Conservation (phyloP, 1,140 invertebrate genomes). For the Trichomalopsis sarcophagae region DNA sequence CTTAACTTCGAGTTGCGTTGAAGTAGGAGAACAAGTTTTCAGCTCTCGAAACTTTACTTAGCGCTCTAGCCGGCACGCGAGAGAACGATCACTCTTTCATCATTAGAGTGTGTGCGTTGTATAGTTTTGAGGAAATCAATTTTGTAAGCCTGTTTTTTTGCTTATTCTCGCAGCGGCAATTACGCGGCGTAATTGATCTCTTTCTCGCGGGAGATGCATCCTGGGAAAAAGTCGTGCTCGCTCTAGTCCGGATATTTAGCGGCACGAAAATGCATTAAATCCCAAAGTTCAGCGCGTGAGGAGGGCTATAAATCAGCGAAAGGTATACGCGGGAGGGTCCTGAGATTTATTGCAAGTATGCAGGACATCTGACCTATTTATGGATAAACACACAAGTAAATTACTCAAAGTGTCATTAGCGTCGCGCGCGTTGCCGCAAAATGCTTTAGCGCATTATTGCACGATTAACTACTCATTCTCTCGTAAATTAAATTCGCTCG, state of each 20-base stretch:
- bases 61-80: no score
- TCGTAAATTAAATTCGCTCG: no score
- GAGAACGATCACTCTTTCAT: background rate
- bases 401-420: background rate
- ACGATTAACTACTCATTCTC: background rate
- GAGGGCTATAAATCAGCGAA: background rate
- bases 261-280: background rate
- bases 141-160: background rate
- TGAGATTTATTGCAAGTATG: slow-evolving; percentile 4
- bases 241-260: background rate
- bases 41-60: background rate
- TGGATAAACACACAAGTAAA: background rate
- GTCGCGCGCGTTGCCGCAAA: background rate
- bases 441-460: background rate
- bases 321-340: background rate
- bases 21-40: background rate
- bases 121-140: background rate
- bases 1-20: background rate
- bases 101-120: background rate
- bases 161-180: background rate
- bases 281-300: background rate
- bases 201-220: background rate
- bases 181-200: background rate
- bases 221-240: no score
- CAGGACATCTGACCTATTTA: background rate